A percentile compares a stretch with the other conserved stretches of the same genome.
phyloP scores from a whole-genome alignment of 2,888 invertebrate species.

The Vanessa cardui region DNA sequence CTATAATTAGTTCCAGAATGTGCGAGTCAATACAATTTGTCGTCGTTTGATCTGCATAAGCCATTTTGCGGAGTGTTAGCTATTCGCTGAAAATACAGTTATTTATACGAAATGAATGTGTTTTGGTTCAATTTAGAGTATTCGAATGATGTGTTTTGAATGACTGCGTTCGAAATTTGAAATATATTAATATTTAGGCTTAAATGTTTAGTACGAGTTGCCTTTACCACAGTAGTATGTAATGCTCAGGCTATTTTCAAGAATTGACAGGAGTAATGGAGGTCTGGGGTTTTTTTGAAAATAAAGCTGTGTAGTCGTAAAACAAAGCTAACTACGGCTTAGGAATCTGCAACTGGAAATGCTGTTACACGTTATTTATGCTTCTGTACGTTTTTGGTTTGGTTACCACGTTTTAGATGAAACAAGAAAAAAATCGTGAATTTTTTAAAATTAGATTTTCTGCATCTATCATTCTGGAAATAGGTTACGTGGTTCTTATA shows the following conservation, averaged over 20 bases:
- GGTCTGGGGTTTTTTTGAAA: constrained; percentile 1
- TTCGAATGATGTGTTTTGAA: constrained; percentile 1
- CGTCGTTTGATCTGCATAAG: constrained; percentile 33
- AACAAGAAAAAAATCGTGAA: too few species aligned
- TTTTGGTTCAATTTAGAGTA: constrained; percentile 14
- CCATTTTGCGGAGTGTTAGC: constrained; percentile 26
- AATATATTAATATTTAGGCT: not conserved
- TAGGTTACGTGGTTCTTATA: too few species aligned
- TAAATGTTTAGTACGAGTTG: not conserved
- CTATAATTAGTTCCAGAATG: constrained; percentile 35
- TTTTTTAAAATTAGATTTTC: too few species aligned
- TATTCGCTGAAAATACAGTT: constrained; percentile 29
- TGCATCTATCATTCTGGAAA: too few species aligned
- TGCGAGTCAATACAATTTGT: constrained; percentile 34
- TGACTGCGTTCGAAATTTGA: constrained; percentile 10
- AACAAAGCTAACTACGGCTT: constrained; percentile 8
- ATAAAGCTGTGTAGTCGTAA: constrained; percentile 3
- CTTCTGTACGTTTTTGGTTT: constrained; percentile 30
- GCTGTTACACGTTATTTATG: constrained; percentile 47
- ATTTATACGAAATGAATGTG: constrained; percentile 25
- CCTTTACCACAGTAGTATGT: not conserved
- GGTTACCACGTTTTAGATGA: too few species aligned
- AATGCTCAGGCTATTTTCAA: not conserved
- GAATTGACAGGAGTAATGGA: constrained; percentile 2
- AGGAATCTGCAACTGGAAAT: constrained; percentile 42